These are phyloP conservation scores for Lepus oiostolus DNA, from an alignment of 2,797 vertebrate species.

Conservation along the genomic window DNA sequence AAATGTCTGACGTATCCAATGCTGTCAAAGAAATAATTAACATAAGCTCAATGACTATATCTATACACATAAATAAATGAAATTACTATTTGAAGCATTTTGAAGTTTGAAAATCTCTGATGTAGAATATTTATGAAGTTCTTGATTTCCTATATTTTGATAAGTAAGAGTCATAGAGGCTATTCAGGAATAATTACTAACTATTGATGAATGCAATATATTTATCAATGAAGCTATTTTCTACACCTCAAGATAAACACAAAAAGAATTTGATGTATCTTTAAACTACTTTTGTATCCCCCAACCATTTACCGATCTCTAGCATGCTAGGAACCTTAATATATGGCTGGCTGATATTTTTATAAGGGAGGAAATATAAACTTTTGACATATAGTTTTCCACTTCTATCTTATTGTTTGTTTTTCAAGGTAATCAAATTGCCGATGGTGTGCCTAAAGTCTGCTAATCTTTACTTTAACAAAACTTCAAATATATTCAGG, in stretches of 20 bases:
- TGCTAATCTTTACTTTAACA: background rate
- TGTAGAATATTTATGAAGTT: background rate
- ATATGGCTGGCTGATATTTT: background rate
- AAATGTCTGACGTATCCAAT: background rate
- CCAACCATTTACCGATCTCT: background rate
- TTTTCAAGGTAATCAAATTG: background rate
- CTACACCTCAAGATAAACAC: background rate
- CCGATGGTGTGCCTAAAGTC: background rate
- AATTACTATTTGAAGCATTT: background rate
- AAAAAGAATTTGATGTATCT: background rate
- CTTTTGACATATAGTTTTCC: background rate
- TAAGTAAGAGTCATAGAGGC: background rate
- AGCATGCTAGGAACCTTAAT: background rate
- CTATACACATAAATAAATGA: background rate
- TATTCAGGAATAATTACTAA: background rate
- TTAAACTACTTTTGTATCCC: background rate
- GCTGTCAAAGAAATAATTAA: background rate
- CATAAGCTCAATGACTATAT: background rate
- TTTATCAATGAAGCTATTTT: background rate
- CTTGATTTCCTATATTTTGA: background rate
- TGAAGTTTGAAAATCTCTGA: background rate
- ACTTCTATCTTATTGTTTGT: background rate
- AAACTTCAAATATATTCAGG: background rate
- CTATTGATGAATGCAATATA: background rate
- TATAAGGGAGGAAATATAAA: background rate